Conservation (phyloP, 2,797 vertebrate species). For the Bradypodion ventrale region DNA sequence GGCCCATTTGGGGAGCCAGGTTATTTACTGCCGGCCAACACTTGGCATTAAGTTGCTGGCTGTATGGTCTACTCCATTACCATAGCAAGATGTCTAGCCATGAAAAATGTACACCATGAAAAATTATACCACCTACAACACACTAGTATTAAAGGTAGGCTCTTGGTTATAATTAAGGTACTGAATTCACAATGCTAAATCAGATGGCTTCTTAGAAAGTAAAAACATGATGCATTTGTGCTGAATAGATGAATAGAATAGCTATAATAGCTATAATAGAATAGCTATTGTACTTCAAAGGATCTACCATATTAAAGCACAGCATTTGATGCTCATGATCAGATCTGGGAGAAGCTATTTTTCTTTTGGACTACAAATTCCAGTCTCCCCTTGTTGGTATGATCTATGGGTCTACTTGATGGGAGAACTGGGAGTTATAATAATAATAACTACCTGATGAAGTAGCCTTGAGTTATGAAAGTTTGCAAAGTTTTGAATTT, state of each 20-base stretch:
- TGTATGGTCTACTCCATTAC: too few species aligned
- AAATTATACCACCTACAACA: neutral
- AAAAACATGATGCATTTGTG: neutral
- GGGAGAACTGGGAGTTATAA: neutral
- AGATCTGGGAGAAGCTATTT: neutral
- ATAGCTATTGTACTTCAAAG: accelerated
- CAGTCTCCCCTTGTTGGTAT: neutral
- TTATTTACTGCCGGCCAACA: too few species aligned
- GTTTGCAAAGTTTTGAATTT: too few species aligned
- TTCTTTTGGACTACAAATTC: neutral
- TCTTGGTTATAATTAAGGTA: neutral
- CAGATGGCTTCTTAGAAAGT: neutral
- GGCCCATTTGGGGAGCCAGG: too few species aligned
- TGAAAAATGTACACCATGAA: neutral
- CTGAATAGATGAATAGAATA: too few species aligned
- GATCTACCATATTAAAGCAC: neutral
- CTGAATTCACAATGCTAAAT: neutral
- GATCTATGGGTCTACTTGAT: neutral
- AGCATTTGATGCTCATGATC: neutral
- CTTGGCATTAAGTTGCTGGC: too few species aligned
- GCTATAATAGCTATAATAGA: too few species aligned
- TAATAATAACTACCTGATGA: too few species aligned
- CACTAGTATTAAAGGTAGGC: too few species aligned
- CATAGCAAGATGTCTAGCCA: too few species aligned
- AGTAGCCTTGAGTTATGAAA: too few species aligned